Evolutionary conservation across 1,140 invertebrate genomes (phyloP).

Genomic region (Parapsyche elsis): DNA sequence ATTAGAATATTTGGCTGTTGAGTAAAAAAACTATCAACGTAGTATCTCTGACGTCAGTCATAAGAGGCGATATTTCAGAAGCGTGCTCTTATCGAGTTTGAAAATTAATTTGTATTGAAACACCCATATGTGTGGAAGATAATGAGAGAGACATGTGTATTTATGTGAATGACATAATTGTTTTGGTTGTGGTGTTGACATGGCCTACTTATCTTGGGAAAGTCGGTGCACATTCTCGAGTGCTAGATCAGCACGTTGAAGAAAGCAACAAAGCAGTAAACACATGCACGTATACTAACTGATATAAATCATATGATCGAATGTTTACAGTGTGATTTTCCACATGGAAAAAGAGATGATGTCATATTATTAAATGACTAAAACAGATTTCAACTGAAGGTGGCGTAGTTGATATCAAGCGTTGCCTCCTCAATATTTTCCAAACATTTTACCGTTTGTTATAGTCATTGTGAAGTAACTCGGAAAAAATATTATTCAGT

Average conservation of each 20-base stretch:
- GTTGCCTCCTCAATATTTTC: too few species aligned
- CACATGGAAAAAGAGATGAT: too few species aligned
- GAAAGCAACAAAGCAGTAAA: neutral
- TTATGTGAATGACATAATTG: conserved; percentile 33
- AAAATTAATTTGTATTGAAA: neutral
- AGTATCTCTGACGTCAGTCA: conserved; percentile 1
- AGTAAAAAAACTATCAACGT: too few species aligned
- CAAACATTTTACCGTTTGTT: too few species aligned
- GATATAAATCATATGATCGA: neutral
- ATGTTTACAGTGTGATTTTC: neutral
- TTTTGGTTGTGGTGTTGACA: conserved; percentile 20
- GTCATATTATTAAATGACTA: too few species aligned
- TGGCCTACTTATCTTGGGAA: conserved; percentile 28
- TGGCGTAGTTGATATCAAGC: too few species aligned
- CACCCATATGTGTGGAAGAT: neutral
- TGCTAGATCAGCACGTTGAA: neutral
- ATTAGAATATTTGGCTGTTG: neutral
- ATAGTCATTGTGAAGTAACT: too few species aligned
- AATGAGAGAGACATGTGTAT: conserved; percentile 12
- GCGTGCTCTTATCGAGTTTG: neutral
- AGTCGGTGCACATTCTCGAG: neutral
- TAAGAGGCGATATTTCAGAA: neutral
- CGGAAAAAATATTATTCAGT: too few species aligned
- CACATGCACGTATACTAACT: neutral
- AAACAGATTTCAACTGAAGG: too few species aligned